Evolutionary conservation across 2,888 invertebrate species (phyloP).

Genomic region (Lysandra coridon): DNA sequence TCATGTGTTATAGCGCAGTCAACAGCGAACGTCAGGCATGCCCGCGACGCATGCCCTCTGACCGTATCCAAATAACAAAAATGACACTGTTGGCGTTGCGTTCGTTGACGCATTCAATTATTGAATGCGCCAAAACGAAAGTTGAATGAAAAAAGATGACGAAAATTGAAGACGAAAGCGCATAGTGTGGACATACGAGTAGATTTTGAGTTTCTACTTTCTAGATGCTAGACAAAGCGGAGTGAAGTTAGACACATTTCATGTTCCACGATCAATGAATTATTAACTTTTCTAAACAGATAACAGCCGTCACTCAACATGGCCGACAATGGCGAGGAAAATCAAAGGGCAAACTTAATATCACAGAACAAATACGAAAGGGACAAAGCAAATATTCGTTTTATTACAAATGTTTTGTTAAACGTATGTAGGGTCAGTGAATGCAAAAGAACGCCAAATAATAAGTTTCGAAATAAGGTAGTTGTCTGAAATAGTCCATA

Average conservation of each 20-base stretch:
- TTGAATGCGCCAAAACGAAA: no score
- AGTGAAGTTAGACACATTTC: conserved; percentile 11
- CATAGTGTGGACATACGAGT: no score
- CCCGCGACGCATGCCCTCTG: no score
- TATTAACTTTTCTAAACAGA: conserved; percentile 16
- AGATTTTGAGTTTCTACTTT: not conserved
- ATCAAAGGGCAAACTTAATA: conserved; percentile 18
- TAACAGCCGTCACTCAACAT: conserved; percentile 20
- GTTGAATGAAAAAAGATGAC: no score
- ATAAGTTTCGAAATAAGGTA: not conserved
- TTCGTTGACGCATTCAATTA: no score
- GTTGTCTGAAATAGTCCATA: not conserved
- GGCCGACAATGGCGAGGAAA: conserved; percentile 9
- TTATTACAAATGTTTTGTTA: conserved; percentile 23
- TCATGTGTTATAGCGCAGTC: no score
- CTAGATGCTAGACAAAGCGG: not conserved
- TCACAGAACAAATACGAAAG: not conserved
- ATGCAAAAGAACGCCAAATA: not conserved
- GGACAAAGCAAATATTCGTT: conserved; percentile 24
- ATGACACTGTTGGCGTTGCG: no score
- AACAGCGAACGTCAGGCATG: no score
- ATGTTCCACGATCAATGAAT: conserved; percentile 22
- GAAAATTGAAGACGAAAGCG: no score
- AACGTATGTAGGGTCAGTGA: conserved; percentile 7
- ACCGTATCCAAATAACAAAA: no score